Evolutionary conservation across 2,113 vertebrate genomes (phyloP), one percentile per base, ranked within the genome.

Genomic region (Osmerus mordax): DNA sequence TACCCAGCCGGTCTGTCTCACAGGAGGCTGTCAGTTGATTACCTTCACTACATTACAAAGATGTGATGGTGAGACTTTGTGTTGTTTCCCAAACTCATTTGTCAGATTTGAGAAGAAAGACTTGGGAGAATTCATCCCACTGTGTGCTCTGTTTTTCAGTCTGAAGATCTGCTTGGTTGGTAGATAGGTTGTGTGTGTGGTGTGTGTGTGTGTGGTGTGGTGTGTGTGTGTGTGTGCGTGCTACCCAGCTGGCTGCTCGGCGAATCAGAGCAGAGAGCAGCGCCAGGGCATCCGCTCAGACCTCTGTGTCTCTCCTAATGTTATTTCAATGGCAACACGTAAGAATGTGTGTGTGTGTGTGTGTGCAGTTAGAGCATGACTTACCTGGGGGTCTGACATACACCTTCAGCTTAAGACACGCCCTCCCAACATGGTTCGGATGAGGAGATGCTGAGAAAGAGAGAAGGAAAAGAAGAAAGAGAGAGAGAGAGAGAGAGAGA

Each of bases 361-460:
- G 58, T 61, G 52, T 47, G 54, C n/a, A 5, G 67, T 56, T 23
- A 12, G 54, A 58, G 52, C 28, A 28, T 58, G 55, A 87, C 93
- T 94, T 70, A 94, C 94, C 94, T 71, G 93, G 93, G 19, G 94
- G 94, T 76, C 93, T 92, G 67, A 95, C 96, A 0, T 96, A 97
- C 79, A 96, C 96, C 89, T 96, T 97, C 88, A 97, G 91, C 85
- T 95, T 94, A 88, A 97, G 91, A 92, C 96, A 97, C 80, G 92
- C 92, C 73, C 87, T 91, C 83, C 96, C 96, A 86, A 95, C 94
- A 3, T 87, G 84, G 78, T 94, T 96, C 0, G 94, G 94, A 9
- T 95, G 95, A 4, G 95, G 94, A 0, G 96, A 94, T 1, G 96
- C 96, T 96, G 88, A 0, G 71, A 88, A 77, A 78, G 63, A 65